Evolutionary conservation across 1,140 invertebrate genomes (phyloP).

Genomic region (Bombus breviceps): DNA sequence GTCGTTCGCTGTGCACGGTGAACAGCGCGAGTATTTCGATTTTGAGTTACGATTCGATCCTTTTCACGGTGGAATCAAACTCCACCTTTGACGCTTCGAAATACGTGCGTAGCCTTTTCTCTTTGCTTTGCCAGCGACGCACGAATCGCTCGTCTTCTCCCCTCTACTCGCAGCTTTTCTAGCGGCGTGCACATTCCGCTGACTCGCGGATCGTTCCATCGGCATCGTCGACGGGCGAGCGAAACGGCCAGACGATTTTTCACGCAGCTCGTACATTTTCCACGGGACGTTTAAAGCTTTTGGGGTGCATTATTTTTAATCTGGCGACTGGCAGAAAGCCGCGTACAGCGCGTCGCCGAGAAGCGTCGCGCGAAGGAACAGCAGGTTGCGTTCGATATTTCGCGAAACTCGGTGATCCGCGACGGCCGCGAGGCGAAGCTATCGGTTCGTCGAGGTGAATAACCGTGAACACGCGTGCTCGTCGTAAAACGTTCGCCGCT

Average conservation of each 20-base stretch:
- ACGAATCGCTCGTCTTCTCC: no score
- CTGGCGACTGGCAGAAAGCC: neutral
- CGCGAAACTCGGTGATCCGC: constrained; percentile 8
- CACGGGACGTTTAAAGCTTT: neutral
- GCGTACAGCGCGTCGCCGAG: no score
- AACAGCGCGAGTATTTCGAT: neutral
- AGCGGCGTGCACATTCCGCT: no score
- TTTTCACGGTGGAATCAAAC: neutral
- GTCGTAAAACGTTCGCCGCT: constrained; percentile 12
- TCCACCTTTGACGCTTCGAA: no score
- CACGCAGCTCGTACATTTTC: neutral
- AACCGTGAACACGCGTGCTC: constrained; percentile 24
- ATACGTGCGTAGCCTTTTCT: no score
- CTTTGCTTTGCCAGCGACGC: no score
- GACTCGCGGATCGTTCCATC: no score
- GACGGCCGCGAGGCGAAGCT: no score
- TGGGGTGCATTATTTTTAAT: constrained; percentile 15
- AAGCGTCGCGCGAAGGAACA: neutral
- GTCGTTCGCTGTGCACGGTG: neutral
- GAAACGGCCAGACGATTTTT: neutral
- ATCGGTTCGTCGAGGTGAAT: constrained; percentile 18
- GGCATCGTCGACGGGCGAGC: no score
- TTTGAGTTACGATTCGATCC: neutral
- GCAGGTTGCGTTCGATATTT: neutral
- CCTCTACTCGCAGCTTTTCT: no score